phyloP scores from a whole-genome alignment of 2,888 invertebrate genomes.

The Hartigia nigra region DNA sequence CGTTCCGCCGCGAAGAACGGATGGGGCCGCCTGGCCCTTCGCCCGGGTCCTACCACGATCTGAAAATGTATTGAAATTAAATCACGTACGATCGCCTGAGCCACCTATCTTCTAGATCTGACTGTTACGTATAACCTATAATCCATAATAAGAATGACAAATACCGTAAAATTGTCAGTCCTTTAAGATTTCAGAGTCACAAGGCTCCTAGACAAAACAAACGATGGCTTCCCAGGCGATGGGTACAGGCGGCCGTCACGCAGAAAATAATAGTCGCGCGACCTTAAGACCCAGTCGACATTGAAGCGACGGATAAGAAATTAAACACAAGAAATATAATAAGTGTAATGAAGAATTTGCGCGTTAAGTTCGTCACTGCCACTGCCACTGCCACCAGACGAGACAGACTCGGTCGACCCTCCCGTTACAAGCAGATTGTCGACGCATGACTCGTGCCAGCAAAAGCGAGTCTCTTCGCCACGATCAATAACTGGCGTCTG shows the following conservation, averaged over 20 bases:
- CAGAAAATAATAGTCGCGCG: background rate
- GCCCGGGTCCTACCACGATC: background rate
- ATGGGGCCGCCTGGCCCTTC: background rate
- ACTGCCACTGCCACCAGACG: conserved; percentile 6
- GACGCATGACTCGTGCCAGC: conserved; percentile 2
- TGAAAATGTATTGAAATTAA: background rate
- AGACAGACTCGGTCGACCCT: background rate
- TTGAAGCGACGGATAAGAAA: background rate
- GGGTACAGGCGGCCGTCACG: background rate
- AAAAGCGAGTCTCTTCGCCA: background rate
- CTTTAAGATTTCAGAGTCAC: background rate
- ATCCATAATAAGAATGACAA: background rate
- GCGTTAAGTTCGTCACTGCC: conserved; percentile 6
- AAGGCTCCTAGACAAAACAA: background rate
- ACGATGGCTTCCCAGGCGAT: background rate
- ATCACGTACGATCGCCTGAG: background rate
- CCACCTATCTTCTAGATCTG: background rate
- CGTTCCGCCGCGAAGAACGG: background rate
- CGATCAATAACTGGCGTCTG: conserved; percentile 6
- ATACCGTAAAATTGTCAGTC: background rate
- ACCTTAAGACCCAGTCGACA: background rate
- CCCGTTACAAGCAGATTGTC: background rate
- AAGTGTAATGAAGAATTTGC: background rate
- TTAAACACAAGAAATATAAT: background rate
- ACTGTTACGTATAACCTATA: background rate